A percentile compares a stretch with the other conserved stretches of the same genome.
phyloP scores from a whole-genome alignment of 2,888 invertebrate species.

The Troglohyphantes excavatus region DNA sequence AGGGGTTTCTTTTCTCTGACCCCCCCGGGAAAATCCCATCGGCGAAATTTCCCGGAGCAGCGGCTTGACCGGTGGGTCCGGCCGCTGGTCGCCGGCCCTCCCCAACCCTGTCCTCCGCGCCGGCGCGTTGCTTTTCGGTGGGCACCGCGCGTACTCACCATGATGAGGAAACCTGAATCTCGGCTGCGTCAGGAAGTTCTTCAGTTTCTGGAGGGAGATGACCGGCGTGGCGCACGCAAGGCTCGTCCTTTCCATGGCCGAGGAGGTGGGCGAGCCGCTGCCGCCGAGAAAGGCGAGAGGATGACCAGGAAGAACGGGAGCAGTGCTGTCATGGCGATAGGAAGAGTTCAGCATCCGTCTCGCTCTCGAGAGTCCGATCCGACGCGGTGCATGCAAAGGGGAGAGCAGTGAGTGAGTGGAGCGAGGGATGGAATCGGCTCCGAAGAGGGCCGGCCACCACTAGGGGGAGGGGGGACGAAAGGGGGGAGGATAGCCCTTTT shows the following conservation, averaged over 20 bases:
- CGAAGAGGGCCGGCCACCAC: slow-evolving; percentile 53
- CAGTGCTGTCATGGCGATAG: slow-evolving; percentile 77
- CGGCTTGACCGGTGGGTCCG: background rate
- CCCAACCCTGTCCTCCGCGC: background rate
- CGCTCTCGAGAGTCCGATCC: slow-evolving; percentile 25
- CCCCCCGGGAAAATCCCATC: background rate
- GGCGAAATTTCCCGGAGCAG: background rate
- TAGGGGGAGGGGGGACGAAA: slow-evolving; percentile 57
- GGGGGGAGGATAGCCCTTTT: slow-evolving; percentile 36
- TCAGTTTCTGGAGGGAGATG: slow-evolving; percentile 80
- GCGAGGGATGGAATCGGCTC: slow-evolving; percentile 40
- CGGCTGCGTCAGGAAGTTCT: slow-evolving; percentile 80
- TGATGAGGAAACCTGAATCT: slow-evolving; percentile 80
- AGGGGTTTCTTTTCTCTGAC: no score
- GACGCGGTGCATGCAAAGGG: slow-evolving; percentile 55
- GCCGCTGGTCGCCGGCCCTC: background rate
- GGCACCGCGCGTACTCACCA: slow-evolving; percentile 60
- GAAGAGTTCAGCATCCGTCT: slow-evolving; percentile 75
- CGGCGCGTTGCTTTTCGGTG: background rate
- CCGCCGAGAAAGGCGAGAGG: slow-evolving; percentile 67
- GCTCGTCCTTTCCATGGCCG: slow-evolving; percentile 77
- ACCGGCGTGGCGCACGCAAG: slow-evolving; percentile 80
- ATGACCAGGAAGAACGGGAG: slow-evolving; percentile 66
- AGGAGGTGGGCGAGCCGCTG: slow-evolving; percentile 15
- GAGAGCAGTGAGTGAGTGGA: slow-evolving; percentile 43